phyloP scores from a whole-genome alignment of 2,113 vertebrate genomes.

The Vombatus ursinus region DNA sequence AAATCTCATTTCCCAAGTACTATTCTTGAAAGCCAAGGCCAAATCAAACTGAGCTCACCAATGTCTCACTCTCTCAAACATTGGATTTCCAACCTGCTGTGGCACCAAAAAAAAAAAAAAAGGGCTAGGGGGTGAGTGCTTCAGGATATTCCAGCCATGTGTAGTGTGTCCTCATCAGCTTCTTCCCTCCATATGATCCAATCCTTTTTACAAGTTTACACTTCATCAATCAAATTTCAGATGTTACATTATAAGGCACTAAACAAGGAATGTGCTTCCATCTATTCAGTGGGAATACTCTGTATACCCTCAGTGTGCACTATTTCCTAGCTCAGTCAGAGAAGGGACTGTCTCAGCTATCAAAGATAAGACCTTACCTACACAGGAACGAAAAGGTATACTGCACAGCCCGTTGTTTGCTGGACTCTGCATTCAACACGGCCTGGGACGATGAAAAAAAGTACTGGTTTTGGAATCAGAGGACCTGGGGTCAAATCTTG shows the following conservation, averaged over 20 bases:
- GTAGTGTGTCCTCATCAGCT: neutral
- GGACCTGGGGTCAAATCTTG: neutral
- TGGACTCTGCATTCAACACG: too few relatives aligned
- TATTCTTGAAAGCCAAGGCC: constrained; percentile 64
- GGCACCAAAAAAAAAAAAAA: neutral
- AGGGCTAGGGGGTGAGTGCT: neutral
- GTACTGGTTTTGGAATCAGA: too few relatives aligned
- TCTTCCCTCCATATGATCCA: neutral
- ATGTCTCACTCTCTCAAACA: neutral
- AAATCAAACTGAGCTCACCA: constrained; percentile 27
- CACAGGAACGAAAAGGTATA: neutral
- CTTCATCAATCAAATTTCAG: neutral
- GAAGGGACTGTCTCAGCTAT: neutral
- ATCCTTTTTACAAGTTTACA: neutral
- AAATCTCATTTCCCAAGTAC: constrained; percentile 77
- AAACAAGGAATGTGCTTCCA: neutral
- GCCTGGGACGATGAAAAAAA: too few relatives aligned
- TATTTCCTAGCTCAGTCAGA: neutral
- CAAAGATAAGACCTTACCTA: neutral
- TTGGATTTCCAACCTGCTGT: rapidly evolving
- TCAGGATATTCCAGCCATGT: neutral
- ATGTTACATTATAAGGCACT: neutral
- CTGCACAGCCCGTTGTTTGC: too few relatives aligned
- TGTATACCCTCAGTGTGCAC: neutral
- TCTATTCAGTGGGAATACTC: neutral